phyloP scores from a whole-genome alignment of 1,140 invertebrate species.

The Drosophila takahashii region DNA sequence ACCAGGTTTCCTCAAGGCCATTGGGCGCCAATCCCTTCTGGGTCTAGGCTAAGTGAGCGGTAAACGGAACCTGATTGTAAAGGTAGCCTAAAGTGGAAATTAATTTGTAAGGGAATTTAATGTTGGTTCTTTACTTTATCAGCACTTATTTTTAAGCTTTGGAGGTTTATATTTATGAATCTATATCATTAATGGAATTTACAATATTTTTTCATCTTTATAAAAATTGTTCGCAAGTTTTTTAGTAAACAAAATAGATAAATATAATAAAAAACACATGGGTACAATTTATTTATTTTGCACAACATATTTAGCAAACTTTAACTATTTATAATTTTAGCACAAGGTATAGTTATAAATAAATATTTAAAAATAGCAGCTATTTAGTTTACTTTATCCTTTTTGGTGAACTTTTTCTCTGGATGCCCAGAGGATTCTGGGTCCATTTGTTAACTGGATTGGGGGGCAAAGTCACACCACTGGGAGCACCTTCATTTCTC shows the following conservation, averaged over 20 bases:
- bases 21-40: slow-evolving; percentile 19
- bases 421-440: background rate
- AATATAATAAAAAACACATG: no score
- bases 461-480: slow-evolving; percentile 26
- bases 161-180: no score
- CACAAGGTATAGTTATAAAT: background rate
- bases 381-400: background rate
- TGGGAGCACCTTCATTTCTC: slow-evolving; percentile 73
- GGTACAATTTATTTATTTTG: no score
- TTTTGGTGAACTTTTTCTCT: background rate
- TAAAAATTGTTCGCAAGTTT: no score
- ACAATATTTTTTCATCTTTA: no score
- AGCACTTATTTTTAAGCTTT: no score
- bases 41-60: slow-evolving; percentile 54
- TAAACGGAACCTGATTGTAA: slow-evolving; percentile 25
- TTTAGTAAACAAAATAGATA: no score
- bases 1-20: slow-evolving; percentile 33
- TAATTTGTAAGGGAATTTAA: background rate
- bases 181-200: no score
- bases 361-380: background rate
- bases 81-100: slow-evolving; percentile 1
- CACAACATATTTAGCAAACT: background rate
- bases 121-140: no score
- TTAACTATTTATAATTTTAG: background rate
- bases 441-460: slow-evolving; percentile 4